Base-by-base conservation (phyloP, 2,888 invertebrate species). In the Sinodicranocentrus sp. region DNA sequence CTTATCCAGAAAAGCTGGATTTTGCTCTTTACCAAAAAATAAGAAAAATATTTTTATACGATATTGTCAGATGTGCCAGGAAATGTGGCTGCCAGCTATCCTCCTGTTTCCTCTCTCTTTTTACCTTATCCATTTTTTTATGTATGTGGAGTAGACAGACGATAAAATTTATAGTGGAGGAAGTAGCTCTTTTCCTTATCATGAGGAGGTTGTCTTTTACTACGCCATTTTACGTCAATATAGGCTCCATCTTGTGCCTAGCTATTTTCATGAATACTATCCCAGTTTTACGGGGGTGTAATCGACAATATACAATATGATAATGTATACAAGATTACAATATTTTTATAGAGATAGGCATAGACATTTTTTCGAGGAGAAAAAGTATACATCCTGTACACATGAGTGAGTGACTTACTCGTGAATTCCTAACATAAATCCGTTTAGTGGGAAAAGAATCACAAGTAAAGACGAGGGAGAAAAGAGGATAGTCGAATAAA, bases 111-210 rank as follows among this genome's bases (percentile, higher is more conserved):
- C 54, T 59, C 57, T 70, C 21, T 23, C 59, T 17, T 21, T 48
- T 43, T 61, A 33, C 33, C 65, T 39, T 65, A 39, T 43, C 57
- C 68, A 75, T 65, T 75, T 75, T 75, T 75, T 52, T 75, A 65
- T 52, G 63, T 61, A 63, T 48, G 48, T 43, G 61, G 23, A 61
- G 44, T 59, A 73, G 63, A 75, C 63, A n/a, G n/a, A n/a, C n/a
- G n/a, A n/a, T n/a, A n/a, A n/a, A 67, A 77, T 68, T 77, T 77
- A 77, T 77, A 77, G 77, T 19, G 57, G 54, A 75, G 77, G 77
- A 77, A 77, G 77, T 77, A 77, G 77, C 77, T 77, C 77, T 77
- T 77, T 77, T 77, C 77, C 77, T 77, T 68, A 68, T 77, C 67
- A 59, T 68, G 67, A 77, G 67, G 52, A 57, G 67, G 67, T 77